Base-by-base conservation (phyloP, 1,140 invertebrate genomes). In the Batillaria attramentaria region DNA sequence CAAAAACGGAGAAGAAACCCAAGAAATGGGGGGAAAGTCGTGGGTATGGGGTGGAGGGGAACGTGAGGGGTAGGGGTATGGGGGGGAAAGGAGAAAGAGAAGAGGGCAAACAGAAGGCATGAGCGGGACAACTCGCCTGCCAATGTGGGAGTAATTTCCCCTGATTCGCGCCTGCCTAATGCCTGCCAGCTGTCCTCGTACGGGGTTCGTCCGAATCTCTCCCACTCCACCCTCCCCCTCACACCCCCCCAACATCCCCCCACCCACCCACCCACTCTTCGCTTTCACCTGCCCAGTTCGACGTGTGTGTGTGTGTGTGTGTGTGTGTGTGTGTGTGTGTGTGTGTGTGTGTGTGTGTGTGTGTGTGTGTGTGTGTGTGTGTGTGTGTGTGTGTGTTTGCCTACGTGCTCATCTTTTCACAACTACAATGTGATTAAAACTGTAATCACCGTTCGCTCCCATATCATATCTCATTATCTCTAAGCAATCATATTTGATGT, bases 81-180 rank as follows among this genome's bases (percentile, higher is more conserved):
- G n/a, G 31, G 72, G 20, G n/a, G 35, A 35, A 8, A 31, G 31
- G 54, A 31, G 42, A 31, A 50, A 24, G 46, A 35, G 46, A 54
- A 24, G 37, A 54, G 70, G 68, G 68, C 68, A 70, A 70, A 70
- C 68, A 70, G 68, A 70, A 35, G 68, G 68, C 68, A 41, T 42
- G 39, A 70, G 68, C 68, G 68, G 68, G 68, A 70, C 68, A 70
- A 70, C 68, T 70, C 68, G 68, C 37, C 68, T 41, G 41, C 68
- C 68, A 70, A 70, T 70, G 39, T 70, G 68, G 68, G 68, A 70
- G 68, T 70, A 39, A 70, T 70, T 70, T 70, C 68, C 68, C 68
- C 41, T 70, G 68, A 70, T 70, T 70, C 68, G 68, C 37, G 68
- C 68, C 68, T 70, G 37, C 18, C 41, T 70, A 70, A 70, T 70